Evolutionary conservation across 2,888 invertebrate genomes (phyloP).

Genomic region (Luperina testacea): DNA sequence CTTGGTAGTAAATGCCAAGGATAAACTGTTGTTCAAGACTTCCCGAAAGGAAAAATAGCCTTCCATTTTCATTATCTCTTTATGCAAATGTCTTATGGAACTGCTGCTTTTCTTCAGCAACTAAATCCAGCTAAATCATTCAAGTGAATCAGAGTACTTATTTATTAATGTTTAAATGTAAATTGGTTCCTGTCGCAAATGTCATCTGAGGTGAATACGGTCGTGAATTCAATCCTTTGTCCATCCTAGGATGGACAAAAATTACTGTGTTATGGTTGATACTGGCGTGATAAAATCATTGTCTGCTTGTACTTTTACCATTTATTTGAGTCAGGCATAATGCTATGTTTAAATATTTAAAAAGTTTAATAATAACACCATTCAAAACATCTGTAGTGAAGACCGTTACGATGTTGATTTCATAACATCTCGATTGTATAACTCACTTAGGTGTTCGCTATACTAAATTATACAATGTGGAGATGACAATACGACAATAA

Average conservation of each 20-base stretch:
- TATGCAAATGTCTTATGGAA: background rate
- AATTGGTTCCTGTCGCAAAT: background rate
- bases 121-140: background rate
- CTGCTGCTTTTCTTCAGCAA: background rate
- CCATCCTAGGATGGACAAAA: background rate
- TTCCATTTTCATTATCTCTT: background rate
- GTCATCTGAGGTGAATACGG: background rate
- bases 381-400: background rate
- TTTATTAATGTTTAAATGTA: background rate
- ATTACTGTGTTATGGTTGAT: background rate
- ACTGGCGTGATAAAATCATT: background rate
- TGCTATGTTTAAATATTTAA: conserved; percentile 8
- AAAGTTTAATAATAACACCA: background rate
- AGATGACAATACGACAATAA: background rate
- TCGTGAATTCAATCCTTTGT: background rate
- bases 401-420: background rate
- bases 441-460: background rate
- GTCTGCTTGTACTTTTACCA: background rate
- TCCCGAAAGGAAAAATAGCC: no score
- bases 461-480: background rate
- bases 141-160: background rate
- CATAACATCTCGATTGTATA: background rate
- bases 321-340: background rate
- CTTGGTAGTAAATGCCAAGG: background rate
- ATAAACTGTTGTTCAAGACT: conserved; percentile 21